Evolutionary conservation across 2,113 vertebrate genomes (phyloP).

Genomic region (Cyrtonyx montezumae): DNA sequence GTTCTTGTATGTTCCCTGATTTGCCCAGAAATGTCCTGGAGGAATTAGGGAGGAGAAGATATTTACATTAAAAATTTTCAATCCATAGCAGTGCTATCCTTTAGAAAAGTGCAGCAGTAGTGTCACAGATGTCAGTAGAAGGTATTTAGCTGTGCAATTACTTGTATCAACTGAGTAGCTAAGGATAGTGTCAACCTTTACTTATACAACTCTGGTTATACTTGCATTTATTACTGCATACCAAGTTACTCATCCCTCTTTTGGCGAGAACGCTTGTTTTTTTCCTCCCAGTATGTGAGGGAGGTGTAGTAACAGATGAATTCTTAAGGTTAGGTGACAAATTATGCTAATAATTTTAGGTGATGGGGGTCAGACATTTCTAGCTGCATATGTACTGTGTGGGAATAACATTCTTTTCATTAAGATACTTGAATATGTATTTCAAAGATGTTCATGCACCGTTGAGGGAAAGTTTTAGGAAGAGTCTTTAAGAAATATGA

Average conservation of each 20-base stretch:
- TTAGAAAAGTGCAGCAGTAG: not conserved
- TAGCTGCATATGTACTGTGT: not conserved
- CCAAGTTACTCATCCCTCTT: not conserved
- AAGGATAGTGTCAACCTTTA: not conserved
- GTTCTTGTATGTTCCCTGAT: not conserved
- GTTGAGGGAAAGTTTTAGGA: not conserved
- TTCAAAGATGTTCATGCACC: not conserved
- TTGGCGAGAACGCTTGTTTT: not conserved
- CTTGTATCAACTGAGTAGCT: not conserved
- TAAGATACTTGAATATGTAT: not conserved
- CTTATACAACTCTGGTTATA: not conserved
- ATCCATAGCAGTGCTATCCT: not conserved
- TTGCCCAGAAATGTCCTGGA: slow-evolving; percentile 56
- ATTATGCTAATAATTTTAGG: not conserved
- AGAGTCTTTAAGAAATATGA: not conserved
- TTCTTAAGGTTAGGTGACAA: not conserved
- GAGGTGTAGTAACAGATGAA: not conserved
- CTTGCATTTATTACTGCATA: not conserved
- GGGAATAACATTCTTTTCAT: not conserved
- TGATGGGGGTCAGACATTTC: not conserved
- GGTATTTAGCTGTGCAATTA: not conserved
- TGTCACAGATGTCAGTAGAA: not conserved
- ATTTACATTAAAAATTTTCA: not conserved
- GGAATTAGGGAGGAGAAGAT: not conserved
- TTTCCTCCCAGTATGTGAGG: not conserved